Evolutionary conservation across 92 coral and sea anemone genomes (phyloP).

Genomic region (Blastomussa wellsi): DNA sequence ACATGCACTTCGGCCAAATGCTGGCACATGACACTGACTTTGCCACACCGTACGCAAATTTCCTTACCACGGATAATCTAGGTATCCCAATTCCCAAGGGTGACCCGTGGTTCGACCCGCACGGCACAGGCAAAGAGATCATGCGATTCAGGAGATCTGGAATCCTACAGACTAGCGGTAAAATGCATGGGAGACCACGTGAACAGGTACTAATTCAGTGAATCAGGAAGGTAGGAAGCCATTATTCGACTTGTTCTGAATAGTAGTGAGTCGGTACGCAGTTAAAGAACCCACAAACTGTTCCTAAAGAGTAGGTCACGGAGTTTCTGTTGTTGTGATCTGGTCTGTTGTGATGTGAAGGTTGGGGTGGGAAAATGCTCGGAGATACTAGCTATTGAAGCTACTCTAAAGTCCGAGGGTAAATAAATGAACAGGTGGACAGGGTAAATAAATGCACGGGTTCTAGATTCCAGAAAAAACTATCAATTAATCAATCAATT

Average conservation of each 20-base stretch:
- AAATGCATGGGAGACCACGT: slow-evolving; percentile 81
- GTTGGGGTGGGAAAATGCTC: too few relatives aligned
- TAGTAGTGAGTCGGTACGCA: neutral
- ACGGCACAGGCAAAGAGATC: slow-evolving; percentile 82
- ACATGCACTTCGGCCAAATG: slow-evolving; percentile 94
- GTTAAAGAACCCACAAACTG: too few relatives aligned
- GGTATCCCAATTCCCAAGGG: slow-evolving; percentile 91
- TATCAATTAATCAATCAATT: too few relatives aligned
- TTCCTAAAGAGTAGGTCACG: too few relatives aligned
- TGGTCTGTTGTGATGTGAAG: too few relatives aligned
- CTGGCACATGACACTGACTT: slow-evolving; percentile 98
- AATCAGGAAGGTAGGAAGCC: neutral
- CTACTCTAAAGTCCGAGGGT: too few relatives aligned
- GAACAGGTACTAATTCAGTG: slow-evolving; percentile 74
- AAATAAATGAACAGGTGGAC: too few relatives aligned
- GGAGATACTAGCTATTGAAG: too few relatives aligned
- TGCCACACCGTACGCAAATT: slow-evolving; percentile 97
- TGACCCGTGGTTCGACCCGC: slow-evolving; percentile 99
- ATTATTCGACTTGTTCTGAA: neutral
- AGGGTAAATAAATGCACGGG: too few relatives aligned
- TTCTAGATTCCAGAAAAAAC: too few relatives aligned
- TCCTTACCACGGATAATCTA: slow-evolving; percentile 89
- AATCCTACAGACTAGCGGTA: slow-evolving; percentile 91
- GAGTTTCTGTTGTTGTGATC: too few relatives aligned
- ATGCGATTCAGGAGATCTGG: slow-evolving; percentile 98